A percentile compares a stretch with the other conserved stretches of the same genome.
phyloP scores from a whole-genome alignment of 2,888 invertebrate species.

The Ormia ochracea region DNA sequence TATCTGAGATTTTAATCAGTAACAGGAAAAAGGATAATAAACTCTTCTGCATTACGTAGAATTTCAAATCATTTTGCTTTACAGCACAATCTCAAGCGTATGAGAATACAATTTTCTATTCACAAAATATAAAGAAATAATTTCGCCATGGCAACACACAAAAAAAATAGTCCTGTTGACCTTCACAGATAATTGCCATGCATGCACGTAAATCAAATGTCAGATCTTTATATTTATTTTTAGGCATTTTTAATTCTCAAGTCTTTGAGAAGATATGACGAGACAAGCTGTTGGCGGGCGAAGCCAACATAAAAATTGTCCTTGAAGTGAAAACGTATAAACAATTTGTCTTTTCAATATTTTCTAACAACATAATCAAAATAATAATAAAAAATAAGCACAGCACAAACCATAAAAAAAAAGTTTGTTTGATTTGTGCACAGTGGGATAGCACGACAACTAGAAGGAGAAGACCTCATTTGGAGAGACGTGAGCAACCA shows the following conservation, averaged over 20 bases:
- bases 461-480: constrained; percentile 18
- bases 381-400: background rate
- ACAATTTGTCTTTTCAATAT: constrained; percentile 2
- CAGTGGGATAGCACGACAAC: constrained; percentile 43
- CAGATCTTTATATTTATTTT: background rate
- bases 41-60: background rate
- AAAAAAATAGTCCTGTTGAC: background rate
- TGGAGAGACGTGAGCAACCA: background rate
- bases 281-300: background rate
- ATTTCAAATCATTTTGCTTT: background rate
- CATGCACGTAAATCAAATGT: constrained; percentile 24
- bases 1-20: background rate
- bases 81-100: background rate
- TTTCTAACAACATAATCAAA: background rate
- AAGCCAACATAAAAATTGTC: background rate
- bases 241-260: background rate
- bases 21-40: background rate
- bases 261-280: background rate
- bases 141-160: constrained; percentile 3
- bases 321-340: constrained; percentile 41
- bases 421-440: constrained; percentile 29
- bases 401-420: constrained; percentile 8
- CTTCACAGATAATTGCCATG: constrained; percentile 39
- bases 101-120: background rate
- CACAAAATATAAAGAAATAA: constrained; percentile 21